Evolutionary conservation across 2,888 invertebrate genomes (phyloP), one percentile per base, ranked within the genome.

Genomic region (Monoplex corrugatus): DNA sequence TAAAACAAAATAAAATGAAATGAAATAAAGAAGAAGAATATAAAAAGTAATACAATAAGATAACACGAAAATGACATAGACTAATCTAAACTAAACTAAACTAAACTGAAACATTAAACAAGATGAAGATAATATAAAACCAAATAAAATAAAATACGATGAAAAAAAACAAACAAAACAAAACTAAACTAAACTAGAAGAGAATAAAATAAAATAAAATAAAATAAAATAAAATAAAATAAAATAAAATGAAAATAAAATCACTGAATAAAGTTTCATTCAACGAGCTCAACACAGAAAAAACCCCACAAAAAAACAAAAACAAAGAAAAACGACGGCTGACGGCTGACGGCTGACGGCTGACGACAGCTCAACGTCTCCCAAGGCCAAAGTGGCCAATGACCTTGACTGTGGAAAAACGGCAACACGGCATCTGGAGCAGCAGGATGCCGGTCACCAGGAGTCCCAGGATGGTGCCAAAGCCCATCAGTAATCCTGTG

Each of bases 351-450:
- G n/a, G n/a, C n/a, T n/a, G n/a, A 57, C 13, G 23, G 23, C 13
- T n/a, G n/a, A n/a, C n/a, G n/a, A 57, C 57, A 16, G 13, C 13
- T 57, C 57, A 57, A 28, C 32, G 38, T 38, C 78, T 45, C n/a
- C 86, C 86, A 28, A 86, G 16, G n/a, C 86, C 86, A 32, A 86
- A 44, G 86, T 68, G 68, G 43, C 43, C 68, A 16, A 86, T 44
- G 72, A 40, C 19, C 32, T 19, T 44, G 43, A 44, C 72, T n/a
- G 86, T 44, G 86, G 1, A 19, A 32, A 32, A 16, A n/a, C 86
- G 86, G 44, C 86, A 86, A 28, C 86, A 63, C 13, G 44, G 28
- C 63, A 82, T 57, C 40, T 88, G 43, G 43, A 83, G 57, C 44
- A 63, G 57, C 16, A 82, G 72, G 40, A 82, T 6, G 40, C 32